A percentile compares a stretch with the other conserved stretches of the same genome.
Evolutionary conservation across 92 coral and sea anemone species (phyloP).

Genomic region (Porites divaricata): DNA sequence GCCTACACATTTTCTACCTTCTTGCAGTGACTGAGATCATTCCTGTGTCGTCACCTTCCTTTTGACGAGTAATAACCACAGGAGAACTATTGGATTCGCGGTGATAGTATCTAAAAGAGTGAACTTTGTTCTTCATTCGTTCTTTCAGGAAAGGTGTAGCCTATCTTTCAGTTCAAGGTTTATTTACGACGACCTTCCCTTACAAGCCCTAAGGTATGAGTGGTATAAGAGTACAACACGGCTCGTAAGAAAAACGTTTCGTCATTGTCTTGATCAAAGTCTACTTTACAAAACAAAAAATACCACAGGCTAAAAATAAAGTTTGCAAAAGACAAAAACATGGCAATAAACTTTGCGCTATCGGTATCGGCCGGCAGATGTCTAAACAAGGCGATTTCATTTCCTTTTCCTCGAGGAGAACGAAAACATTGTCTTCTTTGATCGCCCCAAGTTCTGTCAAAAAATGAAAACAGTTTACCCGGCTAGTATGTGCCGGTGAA

Average conservation of each 20-base stretch:
- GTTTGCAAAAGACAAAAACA: neutral
- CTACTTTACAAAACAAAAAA: neutral
- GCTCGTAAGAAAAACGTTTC: neutral
- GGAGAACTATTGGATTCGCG: neutral
- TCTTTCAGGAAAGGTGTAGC: neutral
- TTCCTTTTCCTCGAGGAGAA: slow-evolving; percentile 6
- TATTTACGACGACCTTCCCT: neutral
- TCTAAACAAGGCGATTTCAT: slow-evolving; percentile 3
- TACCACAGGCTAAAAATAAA: neutral
- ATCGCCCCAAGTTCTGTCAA: neutral
- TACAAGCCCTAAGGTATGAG: neutral
- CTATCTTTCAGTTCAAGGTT: too few relatives aligned
- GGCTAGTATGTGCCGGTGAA: neutral
- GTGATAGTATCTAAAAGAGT: slow-evolving; percentile 5
- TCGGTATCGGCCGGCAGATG: neutral
- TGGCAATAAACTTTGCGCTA: neutral
- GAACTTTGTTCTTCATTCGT: neutral
- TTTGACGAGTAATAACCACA: neutral
- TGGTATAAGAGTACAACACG: neutral
- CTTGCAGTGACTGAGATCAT: neutral
- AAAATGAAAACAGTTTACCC: neutral
- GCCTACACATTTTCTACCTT: neutral
- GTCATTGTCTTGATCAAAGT: neutral
- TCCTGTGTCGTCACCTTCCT: neutral
- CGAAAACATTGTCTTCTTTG: neutral